These are phyloP conservation scores for Sphaerodactylus townsendi DNA, from an alignment of 2,113 vertebrate genomes.

Conservation along the genomic window DNA sequence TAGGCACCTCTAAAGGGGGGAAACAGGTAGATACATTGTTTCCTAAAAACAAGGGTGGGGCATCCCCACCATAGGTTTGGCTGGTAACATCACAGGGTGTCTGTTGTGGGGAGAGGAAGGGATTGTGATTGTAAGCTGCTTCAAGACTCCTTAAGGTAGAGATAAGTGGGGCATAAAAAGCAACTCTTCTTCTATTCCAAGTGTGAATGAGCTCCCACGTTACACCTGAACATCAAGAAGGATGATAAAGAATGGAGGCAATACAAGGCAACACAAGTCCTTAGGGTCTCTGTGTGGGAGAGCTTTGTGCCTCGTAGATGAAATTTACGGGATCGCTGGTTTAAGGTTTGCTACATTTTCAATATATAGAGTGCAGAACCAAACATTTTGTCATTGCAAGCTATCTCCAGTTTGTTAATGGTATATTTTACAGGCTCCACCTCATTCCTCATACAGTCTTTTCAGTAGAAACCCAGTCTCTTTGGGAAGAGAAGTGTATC, in stretches of 20 bases:
- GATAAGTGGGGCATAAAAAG: too few species aligned
- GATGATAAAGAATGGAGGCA: not conserved
- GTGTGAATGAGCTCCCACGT: not conserved
- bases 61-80: too few species aligned
- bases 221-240: not conserved
- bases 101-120: too few species aligned
- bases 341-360: slow-evolving; percentile 25
- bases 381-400: not conserved
- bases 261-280: not conserved
- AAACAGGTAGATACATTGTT: too few species aligned
- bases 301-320: slow-evolving; percentile 38
- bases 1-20: too few species aligned
- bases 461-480: not conserved
- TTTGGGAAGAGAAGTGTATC: not conserved
- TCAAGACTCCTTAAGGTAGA: too few species aligned
- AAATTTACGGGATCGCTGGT: slow-evolving; percentile 27
- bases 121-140: too few species aligned
- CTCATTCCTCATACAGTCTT: not conserved
- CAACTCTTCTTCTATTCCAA: not conserved
- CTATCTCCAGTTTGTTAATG: not conserved
- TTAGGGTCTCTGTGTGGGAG: not conserved
- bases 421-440: not conserved
- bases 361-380: not conserved
- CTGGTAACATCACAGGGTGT: too few species aligned
- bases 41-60: too few species aligned